These are phyloP conservation scores for Asobara japonica DNA, from an alignment of 1,140 invertebrate genomes.

Conservation along the genomic window DNA sequence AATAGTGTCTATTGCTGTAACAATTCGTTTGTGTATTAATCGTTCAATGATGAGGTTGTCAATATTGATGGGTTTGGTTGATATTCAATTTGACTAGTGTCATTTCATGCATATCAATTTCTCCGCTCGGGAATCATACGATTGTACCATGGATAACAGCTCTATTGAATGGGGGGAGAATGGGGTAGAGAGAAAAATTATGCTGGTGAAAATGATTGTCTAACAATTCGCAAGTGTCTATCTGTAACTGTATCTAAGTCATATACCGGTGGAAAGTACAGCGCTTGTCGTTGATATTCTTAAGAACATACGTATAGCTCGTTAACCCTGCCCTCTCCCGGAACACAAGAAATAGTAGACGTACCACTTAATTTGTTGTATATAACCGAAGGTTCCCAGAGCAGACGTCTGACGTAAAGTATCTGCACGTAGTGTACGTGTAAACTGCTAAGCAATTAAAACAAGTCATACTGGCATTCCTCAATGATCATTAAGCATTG, in stretches of 20 bases:
- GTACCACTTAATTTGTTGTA: slow-evolving; percentile 29
- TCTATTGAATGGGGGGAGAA: neutral
- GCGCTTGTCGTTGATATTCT: slow-evolving; percentile 4
- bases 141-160: neutral
- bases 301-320: slow-evolving; percentile 16
- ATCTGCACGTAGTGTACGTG: slow-evolving; percentile 17
- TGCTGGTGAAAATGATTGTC: neutral
- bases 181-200: no score
- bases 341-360: slow-evolving; percentile 32
- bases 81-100: neutral
- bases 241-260: slow-evolving; percentile 20
- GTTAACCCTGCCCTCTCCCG: slow-evolving; percentile 30
- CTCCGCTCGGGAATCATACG: neutral
- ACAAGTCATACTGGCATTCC: neutral
- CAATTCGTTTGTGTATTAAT: slow-evolving; percentile 9
- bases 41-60: neutral
- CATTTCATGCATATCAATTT: neutral
- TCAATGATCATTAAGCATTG: neutral
- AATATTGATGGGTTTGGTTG: neutral
- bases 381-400: slow-evolving; percentile 25
- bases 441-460: slow-evolving; percentile 25
- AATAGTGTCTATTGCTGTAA: neutral
- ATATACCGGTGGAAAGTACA: slow-evolving; percentile 11
- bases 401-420: slow-evolving; percentile 10
- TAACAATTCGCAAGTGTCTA: neutral